Evolutionary conservation across 2,888 invertebrate genomes (phyloP).

Genomic region (Gibbula magus): DNA sequence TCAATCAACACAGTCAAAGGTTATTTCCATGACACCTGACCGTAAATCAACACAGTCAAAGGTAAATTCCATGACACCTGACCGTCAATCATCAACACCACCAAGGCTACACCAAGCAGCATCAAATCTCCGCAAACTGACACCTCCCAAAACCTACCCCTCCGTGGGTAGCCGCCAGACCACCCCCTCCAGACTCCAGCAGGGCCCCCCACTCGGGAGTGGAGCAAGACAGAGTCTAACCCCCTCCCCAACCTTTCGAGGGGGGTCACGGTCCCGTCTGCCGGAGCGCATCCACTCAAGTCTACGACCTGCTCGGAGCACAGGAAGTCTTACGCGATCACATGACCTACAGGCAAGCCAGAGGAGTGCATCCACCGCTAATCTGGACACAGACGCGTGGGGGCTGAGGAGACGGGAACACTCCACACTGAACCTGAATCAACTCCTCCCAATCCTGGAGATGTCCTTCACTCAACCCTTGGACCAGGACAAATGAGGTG

Average conservation of each 20-base stretch:
- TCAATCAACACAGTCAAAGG: no score
- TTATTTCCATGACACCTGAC: no score
- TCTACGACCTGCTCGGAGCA: background rate
- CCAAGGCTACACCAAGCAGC: background rate
- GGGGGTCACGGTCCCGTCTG: background rate
- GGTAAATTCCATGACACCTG: no score
- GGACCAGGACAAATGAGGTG: no score
- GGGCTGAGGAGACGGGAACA: background rate
- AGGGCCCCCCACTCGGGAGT: background rate
- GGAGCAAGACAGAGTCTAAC: background rate
- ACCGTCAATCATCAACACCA: background rate
- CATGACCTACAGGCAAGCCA: background rate
- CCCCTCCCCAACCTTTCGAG: background rate
- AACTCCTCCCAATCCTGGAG: background rate
- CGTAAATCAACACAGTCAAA: background rate
- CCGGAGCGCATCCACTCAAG: background rate
- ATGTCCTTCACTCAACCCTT: background rate
- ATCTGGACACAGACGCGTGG: background rate
- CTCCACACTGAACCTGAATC: background rate
- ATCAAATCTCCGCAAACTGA: background rate
- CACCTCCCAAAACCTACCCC: background rate
- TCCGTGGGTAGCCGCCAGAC: background rate
- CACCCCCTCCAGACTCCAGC: background rate
- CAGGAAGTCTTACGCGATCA: background rate
- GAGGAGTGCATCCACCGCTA: background rate